Evolutionary conservation across 2,888 invertebrate species (phyloP).

Genomic region (Bhutanitis thaidina): DNA sequence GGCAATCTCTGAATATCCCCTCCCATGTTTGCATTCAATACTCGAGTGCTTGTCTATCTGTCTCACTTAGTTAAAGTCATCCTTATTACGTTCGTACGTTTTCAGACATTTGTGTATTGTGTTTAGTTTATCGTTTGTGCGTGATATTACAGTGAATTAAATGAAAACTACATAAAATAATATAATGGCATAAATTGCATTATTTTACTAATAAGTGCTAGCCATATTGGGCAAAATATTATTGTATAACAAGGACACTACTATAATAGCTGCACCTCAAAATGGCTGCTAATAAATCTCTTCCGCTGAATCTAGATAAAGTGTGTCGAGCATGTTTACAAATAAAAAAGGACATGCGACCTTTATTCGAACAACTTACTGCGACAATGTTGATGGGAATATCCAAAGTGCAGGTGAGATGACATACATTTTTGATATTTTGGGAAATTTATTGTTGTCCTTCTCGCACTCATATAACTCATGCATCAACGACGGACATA

Average conservation of each 20-base stretch:
- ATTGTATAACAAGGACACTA: conserved; percentile 60
- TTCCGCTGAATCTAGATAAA: conserved; percentile 74
- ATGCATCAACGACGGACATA: conserved; percentile 34
- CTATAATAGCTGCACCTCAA: conserved; percentile 56
- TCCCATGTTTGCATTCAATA: conserved; percentile 15
- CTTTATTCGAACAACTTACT: conserved; percentile 82
- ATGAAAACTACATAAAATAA: background rate
- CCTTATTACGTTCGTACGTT: conserved; percentile 11
- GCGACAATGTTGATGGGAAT: conserved; percentile 84
- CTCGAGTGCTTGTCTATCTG: conserved; percentile 11
- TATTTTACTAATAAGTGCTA: background rate
- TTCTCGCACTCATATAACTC: conserved; percentile 49
- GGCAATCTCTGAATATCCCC: conserved; percentile 5
- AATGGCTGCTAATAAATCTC: conserved; percentile 65
- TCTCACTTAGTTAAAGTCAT: conserved; percentile 18
- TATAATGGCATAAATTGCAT: background rate
- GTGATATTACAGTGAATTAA: background rate
- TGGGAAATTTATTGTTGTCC: conserved; percentile 61
- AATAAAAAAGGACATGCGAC: conserved; percentile 83
- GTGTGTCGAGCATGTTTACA: conserved; percentile 82
- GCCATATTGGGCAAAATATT: conserved; percentile 7
- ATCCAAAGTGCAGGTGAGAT: conserved; percentile 80
- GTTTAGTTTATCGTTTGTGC: conserved; percentile 3
- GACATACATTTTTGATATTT: conserved; percentile 55
- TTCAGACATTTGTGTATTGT: conserved; percentile 4